A percentile compares a stretch with the other conserved stretches of the same genome.
Conservation (phyloP, 2,888 invertebrate genomes). For the Dyspetes luteomarginatus region DNA sequence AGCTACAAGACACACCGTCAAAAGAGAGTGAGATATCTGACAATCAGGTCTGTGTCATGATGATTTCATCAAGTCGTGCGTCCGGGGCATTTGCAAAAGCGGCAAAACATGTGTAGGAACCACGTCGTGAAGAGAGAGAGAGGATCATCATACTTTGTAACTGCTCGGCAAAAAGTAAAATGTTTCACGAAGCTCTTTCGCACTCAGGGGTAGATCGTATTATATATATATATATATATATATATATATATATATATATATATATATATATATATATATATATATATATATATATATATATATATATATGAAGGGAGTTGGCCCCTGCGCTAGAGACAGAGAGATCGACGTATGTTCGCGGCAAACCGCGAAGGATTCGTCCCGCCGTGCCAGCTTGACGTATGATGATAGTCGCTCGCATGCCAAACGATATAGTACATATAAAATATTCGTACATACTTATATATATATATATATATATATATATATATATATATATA, state of each 20-base stretch:
- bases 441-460: too few relatives aligned
- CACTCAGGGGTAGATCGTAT: constrained; percentile 64
- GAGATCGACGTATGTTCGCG: constrained; percentile 59
- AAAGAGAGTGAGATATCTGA: constrained; percentile 62
- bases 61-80: constrained; percentile 79
- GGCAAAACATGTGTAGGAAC: constrained; percentile 57
- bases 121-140: neutral
- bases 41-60: constrained; percentile 78
- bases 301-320: constrained; percentile 25
- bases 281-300: too few relatives aligned
- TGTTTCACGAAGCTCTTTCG: constrained; percentile 46
- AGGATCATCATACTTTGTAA: constrained; percentile 81
- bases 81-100: constrained; percentile 50
- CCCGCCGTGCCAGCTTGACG: constrained; percentile 78
- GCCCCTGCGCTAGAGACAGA: constrained; percentile 19
- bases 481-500: neutral
- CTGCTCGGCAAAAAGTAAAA: constrained; percentile 76
- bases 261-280: too few relatives aligned
- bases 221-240: too few relatives aligned
- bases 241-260: too few relatives aligned
- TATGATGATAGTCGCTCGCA: constrained; percentile 81
- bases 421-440: constrained; percentile 21
- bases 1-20: neutral
- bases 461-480: neutral
- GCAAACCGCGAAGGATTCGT: constrained; percentile 72